Evolutionary conservation across 2,113 vertebrate genomes (phyloP), one percentile per base, ranked within the genome.

Genomic region (Brachionichthys hirsutus): DNA sequence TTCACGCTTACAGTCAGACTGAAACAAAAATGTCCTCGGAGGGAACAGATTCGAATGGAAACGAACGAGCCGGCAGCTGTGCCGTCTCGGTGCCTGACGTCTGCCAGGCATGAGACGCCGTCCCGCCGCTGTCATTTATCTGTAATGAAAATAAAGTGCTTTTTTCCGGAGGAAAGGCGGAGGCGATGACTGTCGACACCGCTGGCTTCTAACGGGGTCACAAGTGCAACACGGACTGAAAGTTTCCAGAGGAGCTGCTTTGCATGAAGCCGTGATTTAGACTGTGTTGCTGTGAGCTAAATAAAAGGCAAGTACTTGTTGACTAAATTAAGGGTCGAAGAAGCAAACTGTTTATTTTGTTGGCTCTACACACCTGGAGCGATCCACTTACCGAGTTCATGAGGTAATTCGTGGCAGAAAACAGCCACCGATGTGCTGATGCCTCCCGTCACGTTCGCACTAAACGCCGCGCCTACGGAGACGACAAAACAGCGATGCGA

Each of bases 361-460:
- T 12, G 18, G 6, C 12, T 13, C 5, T 15, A 22, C 46, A 2
- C 12, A 11, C 1, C 17, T 4, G 1, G 9, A 24, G 18, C 4
- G 22, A 17, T 15, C 16, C 22, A 72, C 67, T 93, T 92, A 99
- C 97, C 97, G 54, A 99, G 92, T 87, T 99, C 97, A 67, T 99
- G 97, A 61, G 97, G 97, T 78, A 99, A 92, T 69, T 99, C 97
- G 0, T 99, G 97, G 87, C 97, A 99, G 90, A 99, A 99, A 22
- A 99, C 97, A 2, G 97, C 97, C 75, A 99, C 94, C 6, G 97
- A 99, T 2, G 97, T 99, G 53, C 97, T 99, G 87, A 99, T 96
- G 63, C 97, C 97, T 57, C 96, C 96, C 0, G 96, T 97, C 77
- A 98, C 72, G 61, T 95, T 95, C 4, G 95, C 93, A 72, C 97